Evolutionary conservation across 2,113 vertebrate genomes (phyloP).

Genomic region (Eonycteris spelaea): DNA sequence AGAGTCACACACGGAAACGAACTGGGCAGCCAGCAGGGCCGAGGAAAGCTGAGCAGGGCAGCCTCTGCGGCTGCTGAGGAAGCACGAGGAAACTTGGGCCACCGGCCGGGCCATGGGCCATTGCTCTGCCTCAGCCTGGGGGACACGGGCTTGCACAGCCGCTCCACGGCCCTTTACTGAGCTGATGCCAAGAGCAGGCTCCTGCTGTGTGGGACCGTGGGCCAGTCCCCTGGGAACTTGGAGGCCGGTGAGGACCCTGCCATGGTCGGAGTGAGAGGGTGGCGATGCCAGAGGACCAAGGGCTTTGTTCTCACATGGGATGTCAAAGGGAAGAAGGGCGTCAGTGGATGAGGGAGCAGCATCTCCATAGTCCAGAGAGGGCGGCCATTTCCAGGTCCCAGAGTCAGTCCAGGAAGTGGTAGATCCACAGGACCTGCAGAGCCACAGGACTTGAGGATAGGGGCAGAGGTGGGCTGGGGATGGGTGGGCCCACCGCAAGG

Average conservation of each 20-base stretch:
- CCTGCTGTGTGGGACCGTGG: not conserved
- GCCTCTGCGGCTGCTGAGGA: not conserved
- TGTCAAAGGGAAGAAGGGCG: not conserved
- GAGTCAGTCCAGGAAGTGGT: not conserved
- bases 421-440: not conserved
- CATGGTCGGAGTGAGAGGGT: accelerated
- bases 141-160: not conserved
- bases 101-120: accelerated
- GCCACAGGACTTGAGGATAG: not conserved
- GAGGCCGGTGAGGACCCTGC: not conserved
- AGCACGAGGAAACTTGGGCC: not conserved
- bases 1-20: not conserved
- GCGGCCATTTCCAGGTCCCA: not conserved
- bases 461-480: no score
- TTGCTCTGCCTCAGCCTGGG: no score
- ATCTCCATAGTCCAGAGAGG: not conserved
- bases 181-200: not conserved
- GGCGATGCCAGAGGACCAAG: not conserved
- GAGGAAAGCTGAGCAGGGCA: not conserved
- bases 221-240: not conserved
- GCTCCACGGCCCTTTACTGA: not conserved
- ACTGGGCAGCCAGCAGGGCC: no score
- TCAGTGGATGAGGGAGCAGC: not conserved
- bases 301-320: not conserved
- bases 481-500: not conserved